These are phyloP conservation scores for Stenopsyche tienmushanensis DNA, from an alignment of 1,140 invertebrate species.

Conservation along the genomic window DNA sequence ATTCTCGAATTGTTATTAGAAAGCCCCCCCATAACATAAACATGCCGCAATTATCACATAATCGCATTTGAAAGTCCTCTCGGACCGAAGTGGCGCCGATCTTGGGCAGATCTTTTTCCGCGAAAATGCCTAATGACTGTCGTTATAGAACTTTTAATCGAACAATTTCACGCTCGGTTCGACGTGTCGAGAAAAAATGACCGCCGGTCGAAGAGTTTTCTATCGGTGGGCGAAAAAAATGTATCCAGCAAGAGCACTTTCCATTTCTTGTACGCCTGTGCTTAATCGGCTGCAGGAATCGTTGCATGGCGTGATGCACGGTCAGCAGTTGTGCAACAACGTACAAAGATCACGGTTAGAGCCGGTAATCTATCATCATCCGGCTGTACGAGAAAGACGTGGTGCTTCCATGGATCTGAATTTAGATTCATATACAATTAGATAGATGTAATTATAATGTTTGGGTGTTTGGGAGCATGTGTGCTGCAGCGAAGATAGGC, in stretches of 20 bases:
- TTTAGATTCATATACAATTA: no score
- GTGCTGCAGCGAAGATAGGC: no score
- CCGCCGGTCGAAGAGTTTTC: no score
- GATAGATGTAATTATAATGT: no score
- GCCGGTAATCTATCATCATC: background rate
- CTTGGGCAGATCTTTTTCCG: background rate
- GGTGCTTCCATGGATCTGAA: no score
- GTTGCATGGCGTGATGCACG: background rate
- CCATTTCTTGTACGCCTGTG: slow-evolving; percentile 12
- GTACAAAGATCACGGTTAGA: background rate
- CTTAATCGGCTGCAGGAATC: slow-evolving; percentile 15
- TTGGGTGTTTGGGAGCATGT: no score
- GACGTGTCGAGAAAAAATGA: no score
- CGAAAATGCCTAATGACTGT: background rate
- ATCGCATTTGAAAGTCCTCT: slow-evolving; percentile 6
- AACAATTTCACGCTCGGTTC: background rate
- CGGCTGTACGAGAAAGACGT: no score
- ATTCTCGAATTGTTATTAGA: no score
- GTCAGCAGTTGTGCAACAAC: background rate
- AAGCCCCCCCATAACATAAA: no score
- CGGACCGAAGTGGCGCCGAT: background rate
- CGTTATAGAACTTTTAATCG: background rate
- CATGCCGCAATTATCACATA: no score
- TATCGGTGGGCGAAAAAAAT: no score
- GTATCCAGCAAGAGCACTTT: slow-evolving; percentile 14